These are phyloP conservation scores for Camponotus vicinus DNA, from an alignment of 1,140 invertebrate species.

Conservation along the genomic window DNA sequence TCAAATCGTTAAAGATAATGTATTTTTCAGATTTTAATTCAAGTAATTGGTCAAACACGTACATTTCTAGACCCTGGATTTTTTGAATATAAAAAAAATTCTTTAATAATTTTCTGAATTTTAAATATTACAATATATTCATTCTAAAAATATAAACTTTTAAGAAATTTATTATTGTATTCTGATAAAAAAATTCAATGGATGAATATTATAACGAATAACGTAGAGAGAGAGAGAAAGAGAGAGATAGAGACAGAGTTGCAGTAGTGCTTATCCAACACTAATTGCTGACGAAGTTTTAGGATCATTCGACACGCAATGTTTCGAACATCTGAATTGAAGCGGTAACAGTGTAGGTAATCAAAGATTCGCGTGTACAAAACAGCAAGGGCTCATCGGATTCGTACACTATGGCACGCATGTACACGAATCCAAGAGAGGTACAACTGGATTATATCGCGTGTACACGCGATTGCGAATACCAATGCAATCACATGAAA, in stretches of 20 bases:
- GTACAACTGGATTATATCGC: slow-evolving; percentile 30
- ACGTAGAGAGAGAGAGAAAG: background rate
- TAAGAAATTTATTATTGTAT: background rate
- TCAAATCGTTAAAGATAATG: background rate
- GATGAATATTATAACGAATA: background rate
- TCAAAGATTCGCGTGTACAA: slow-evolving; percentile 49
- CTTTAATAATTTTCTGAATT: background rate
- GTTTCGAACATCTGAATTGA: slow-evolving; percentile 33
- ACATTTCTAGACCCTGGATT: background rate
- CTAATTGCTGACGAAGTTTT: background rate
- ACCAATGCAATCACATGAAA: slow-evolving; percentile 76
- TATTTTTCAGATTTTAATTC: background rate
- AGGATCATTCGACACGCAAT: slow-evolving; percentile 28
- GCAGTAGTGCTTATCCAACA: background rate
- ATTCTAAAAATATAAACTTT: background rate
- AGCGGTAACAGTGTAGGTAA: slow-evolving; percentile 24
- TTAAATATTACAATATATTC: background rate
- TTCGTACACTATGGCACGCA: background rate
- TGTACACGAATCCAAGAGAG: slow-evolving; percentile 24
- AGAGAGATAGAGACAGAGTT: background rate
- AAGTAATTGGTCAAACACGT: background rate
- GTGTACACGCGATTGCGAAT: slow-evolving; percentile 64
- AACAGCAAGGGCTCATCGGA: slow-evolving; percentile 42
- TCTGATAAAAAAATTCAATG: background rate
- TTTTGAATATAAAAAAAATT: background rate